Evolutionary conservation across 2,888 invertebrate genomes (phyloP), one percentile per base, ranked within the genome.

Genomic region (Theodoxus fluviatilis): DNA sequence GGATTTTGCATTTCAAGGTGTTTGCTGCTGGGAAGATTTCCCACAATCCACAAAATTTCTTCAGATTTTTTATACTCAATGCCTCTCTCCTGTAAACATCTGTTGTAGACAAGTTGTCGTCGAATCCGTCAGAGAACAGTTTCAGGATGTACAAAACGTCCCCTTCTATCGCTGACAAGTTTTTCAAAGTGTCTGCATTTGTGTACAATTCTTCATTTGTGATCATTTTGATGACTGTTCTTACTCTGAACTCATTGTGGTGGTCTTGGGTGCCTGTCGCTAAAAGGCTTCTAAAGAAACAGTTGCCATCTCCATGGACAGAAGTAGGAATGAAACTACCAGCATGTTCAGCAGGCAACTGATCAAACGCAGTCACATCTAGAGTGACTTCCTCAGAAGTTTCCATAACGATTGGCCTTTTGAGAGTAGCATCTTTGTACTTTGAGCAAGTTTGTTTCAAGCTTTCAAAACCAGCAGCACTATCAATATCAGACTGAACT

Each of bases 181-280:
- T n/a, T n/a, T n/a, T n/a, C n/a, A n/a, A n/a, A n/a, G n/a, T n/a
- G n/a, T n/a, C n/a, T n/a, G n/a, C n/a, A n/a, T 57, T n/a, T 25
- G 57, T 3, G 28, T 57, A 57, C 25, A 57, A 25, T 57, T 57
- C 3, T 57, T 57, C 57, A 57, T 57, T 57, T 3, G n/a, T 25
- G n/a, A 57, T 33, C 57, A 57, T 57, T 9, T 57, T 33, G 25
- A 9, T 4, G 3, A n/a, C n/a, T 33, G n/a, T 3, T 18, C 57
- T 9, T 3, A 18, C 57, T 57, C 57, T 57, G 3, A 57, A 25
- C n/a, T 57, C 28, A 3, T 25, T n/a, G n/a, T 57, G 18, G 18
- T 28, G 6, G 2, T 15, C 18, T 25, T 57, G 25, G 3, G 57
- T 18, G 3, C 57, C 57, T 3, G 57, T 57, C 2, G 28, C 57